These are phyloP conservation scores for Channa striata DNA, from an alignment of 2,797 vertebrate genomes.

Conservation along the genomic window DNA sequence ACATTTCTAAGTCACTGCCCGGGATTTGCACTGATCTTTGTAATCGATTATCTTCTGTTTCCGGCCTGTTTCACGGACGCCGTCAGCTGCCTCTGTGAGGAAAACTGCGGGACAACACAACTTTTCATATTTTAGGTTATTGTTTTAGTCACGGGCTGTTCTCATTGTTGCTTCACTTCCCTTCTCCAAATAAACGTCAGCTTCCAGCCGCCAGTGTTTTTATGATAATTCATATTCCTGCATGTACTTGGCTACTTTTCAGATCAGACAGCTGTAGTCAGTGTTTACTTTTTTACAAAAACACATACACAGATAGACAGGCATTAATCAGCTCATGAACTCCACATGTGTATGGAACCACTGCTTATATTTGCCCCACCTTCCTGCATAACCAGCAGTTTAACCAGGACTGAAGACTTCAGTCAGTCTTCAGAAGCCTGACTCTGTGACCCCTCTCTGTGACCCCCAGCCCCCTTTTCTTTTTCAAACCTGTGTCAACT, in stretches of 20 bases:
- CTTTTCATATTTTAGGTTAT: too few species aligned
- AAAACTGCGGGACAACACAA: too few species aligned
- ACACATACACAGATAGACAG: too few species aligned
- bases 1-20: slow-evolving; percentile 70
- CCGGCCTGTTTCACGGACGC: slow-evolving; percentile 37
- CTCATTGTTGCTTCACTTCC: too few species aligned
- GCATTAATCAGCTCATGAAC: slow-evolving; percentile 7
- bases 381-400: background rate
- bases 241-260: background rate
- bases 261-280: background rate
- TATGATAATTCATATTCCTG: background rate
- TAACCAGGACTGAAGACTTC: background rate
- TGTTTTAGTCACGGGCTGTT: background rate
- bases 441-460: slow-evolving; percentile 20
- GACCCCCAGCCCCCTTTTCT: slow-evolving; percentile 30
- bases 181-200: background rate
- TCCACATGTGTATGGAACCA: background rate
- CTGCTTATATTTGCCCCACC: too few species aligned
- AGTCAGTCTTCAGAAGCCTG: slow-evolving; percentile 4
- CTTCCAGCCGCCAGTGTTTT: background rate
- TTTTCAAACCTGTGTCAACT: slow-evolving; percentile 59
- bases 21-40: slow-evolving; percentile 43
- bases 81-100: slow-evolving; percentile 38
- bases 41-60: slow-evolving; percentile 55
- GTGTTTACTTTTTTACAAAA: background rate